Evolutionary conservation across 2,888 invertebrate genomes (phyloP), one percentile per base, ranked within the genome.

Genomic region (Pyrochroa serraticornis): DNA sequence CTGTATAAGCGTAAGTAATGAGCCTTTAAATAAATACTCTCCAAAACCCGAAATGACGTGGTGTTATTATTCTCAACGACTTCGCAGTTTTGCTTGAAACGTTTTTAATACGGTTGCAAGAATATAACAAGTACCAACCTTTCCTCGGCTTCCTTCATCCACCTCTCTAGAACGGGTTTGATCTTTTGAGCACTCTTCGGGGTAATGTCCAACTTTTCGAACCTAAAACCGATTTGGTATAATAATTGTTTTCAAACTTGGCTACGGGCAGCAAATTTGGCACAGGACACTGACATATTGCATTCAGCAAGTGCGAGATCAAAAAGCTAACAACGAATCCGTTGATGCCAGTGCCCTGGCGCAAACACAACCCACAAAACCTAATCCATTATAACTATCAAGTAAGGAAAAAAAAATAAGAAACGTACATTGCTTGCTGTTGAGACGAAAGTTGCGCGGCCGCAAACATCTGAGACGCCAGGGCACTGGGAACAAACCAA

Each of bases 121-220:
- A 22, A 22, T 22, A 22, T 22, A 35, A n/a, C 3, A 22, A 13
- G 50, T 65, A 78, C 82, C 80, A 80, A 96, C 90, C 96, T 93
- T 85, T 96, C 95, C 85, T 97, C 97, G 50, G 97, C 97, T 82
- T 97, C 97, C 81, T 92, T 92, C 96, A 97, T 97, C 97, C 97
- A 97, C 82, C 93, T 88, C 82, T 97, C 97, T 78, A 97, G 87
- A 73, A 97, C 97, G 70, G 97, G 97, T 82, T 97, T 97, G 80
- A 97, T 97, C 87, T 97, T 97, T 85, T 96, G 95, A 76, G 97
- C 97, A 86, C 97, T 97, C 85, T 97, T 97, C 79, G 97, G 97
- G 77, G 97, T 97, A 77, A 97, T 97, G 85, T 97, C 97, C 84
- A 97, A 86, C 85, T 97, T 97, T 85, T 97, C 97, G 87, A 97